Percentiles rank a stretch among this genome's conserved stretches.
These are phyloP conservation scores for Sisyra terminalis DNA, from an alignment of 2,888 invertebrate genomes.

Conservation along the genomic window DNA sequence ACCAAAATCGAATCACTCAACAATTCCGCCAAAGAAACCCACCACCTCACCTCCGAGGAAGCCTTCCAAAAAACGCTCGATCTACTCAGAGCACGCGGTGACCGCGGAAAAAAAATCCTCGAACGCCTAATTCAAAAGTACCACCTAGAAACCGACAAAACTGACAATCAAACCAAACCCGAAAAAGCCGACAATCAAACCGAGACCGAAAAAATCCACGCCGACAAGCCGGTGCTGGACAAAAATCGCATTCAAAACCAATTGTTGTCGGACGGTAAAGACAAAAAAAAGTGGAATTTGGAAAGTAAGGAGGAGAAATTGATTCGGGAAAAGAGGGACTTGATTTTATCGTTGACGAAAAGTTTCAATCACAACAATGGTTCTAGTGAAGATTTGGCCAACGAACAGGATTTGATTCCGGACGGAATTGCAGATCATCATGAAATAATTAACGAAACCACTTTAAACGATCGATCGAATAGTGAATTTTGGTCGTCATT, in stretches of 20 bases:
- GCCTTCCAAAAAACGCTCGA: constrained; percentile 39
- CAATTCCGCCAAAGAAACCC: constrained; percentile 27
- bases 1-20: constrained; percentile 9
- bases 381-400: constrained; percentile 38
- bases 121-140: constrained; percentile 25
- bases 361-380: constrained; percentile 37
- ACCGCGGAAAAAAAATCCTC: constrained; percentile 36
- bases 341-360: constrained; percentile 30
- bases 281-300: constrained; percentile 13
- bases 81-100: constrained; percentile 38
- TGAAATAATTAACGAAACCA: constrained; percentile 45
- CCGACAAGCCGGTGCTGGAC: constrained; percentile 22
- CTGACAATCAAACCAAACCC: neutral
- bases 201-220: neutral
- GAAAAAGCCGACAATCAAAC: neutral
- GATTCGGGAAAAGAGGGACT: constrained; percentile 29
- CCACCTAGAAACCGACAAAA: neutral
- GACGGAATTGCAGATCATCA: constrained; percentile 49
- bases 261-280: neutral
- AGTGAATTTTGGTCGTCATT: constrained; percentile 70
- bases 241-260: constrained; percentile 29
- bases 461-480: constrained; percentile 50
- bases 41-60: constrained; percentile 27
- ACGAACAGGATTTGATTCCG: constrained; percentile 37
- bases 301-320: constrained; percentile 20